Evolutionary conservation across 2,888 invertebrate genomes (phyloP), one percentile per base, ranked within the genome.

Genomic region (Rhorus exstirpatorius): DNA sequence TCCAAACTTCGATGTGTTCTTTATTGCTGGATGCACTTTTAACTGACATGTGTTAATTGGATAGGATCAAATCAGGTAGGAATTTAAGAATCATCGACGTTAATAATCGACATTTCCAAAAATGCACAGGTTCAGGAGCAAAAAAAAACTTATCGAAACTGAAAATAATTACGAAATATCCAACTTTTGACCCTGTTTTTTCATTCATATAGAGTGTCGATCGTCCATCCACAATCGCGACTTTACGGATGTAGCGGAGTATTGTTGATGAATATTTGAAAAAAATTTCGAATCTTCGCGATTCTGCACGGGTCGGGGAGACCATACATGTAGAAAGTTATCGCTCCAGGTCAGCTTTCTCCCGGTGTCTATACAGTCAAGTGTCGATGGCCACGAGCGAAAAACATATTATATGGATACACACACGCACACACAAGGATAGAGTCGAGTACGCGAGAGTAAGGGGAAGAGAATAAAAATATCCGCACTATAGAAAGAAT

Each of bases 301-400:
- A 35, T 60, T 55, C 51, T 55, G n/a, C 58, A 41, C 44, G 67
- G 63, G 55, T 51, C 49, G 41, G 68, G 70, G 51, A 51, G 19
- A 46, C 31, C 17, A 63, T n/a, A n/a, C n/a, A n/a, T 41, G 75
- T 83, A 85, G 85, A 85, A 85, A 85, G 85, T 84, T 82, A 79
- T 83, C 76, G 78, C 21, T 58, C 67, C 82, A 83, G 84, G 84
- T 84, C 84, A 84, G 71, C 85, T 85, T 84, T 85, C 85, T 80
- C 85, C 65, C 60, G 19, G 19, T 58, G 81, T 60, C 78, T 46
- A 68, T 38, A 55, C 55, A 51, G 61, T 68, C 65, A 49, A 44
- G 63, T 58, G 63, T 44, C 58, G 41, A 65, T 65, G 65, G 70
- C 65, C 71, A 46, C 53, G 67, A 61, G 51, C 14, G 38, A 61